Percentiles rank a stretch among this genome's conserved stretches.
Conservation (phyloP, 2,113 vertebrate genomes). For the Albula goreensis region DNA sequence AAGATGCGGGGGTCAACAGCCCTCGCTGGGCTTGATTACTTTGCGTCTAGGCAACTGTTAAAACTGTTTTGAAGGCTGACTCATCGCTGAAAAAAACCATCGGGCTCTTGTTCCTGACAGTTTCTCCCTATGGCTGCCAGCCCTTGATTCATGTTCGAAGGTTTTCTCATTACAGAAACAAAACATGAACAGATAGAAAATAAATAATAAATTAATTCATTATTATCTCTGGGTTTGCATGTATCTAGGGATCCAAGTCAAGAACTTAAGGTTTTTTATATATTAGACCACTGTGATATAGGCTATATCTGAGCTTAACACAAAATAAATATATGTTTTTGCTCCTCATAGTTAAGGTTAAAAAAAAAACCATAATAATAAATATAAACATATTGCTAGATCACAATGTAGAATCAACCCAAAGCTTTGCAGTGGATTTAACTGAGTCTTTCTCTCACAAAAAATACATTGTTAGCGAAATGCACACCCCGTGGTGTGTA, state of each 20-base stretch:
- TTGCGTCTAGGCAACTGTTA: not conserved
- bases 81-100: not conserved
- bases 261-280: no score
- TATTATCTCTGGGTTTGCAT: no score
- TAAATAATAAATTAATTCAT: not conserved
- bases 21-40: not conserved
- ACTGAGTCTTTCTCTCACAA: not conserved
- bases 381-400: not conserved
- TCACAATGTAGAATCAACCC: not conserved
- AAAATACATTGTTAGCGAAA: not conserved
- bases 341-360: no score
- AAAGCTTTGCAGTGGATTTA: not conserved
- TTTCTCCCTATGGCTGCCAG: not conserved
- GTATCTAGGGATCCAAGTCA: no score
- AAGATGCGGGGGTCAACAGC: not conserved
- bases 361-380: not conserved
- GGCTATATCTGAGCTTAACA: no score
- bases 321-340: no score
- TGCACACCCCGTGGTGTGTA: not conserved
- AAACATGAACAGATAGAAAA: not conserved
- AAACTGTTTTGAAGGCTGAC: not conserved
- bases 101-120: not conserved
- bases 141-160: not conserved
- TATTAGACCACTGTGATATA: no score
- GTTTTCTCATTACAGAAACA: not conserved